Percentiles rank a stretch among this genome's conserved stretches.
Conservation (phyloP, 2,113 vertebrate genomes). For the Chinchilla lanigera region DNA sequence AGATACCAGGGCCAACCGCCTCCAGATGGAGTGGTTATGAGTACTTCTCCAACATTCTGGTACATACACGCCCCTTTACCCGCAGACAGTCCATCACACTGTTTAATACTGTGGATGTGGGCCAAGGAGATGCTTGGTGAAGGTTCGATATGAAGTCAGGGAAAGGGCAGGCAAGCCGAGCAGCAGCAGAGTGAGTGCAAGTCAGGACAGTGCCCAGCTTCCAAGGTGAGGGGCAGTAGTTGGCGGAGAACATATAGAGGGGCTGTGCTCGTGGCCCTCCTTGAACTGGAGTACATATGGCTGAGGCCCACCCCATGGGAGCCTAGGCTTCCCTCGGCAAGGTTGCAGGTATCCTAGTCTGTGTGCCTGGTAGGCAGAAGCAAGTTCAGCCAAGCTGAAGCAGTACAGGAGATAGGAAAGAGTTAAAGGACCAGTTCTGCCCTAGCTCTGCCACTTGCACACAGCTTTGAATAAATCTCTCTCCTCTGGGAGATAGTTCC, state of each 20-base stretch:
- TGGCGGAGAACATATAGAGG: background rate
- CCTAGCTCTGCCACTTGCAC: background rate
- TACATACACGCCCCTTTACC: background rate
- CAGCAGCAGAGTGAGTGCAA: background rate
- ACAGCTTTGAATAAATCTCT: background rate
- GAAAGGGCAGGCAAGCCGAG: background rate
- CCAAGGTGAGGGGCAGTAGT: background rate
- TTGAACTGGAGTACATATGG: background rate
- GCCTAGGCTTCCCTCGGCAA: background rate
- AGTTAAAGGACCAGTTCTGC: background rate
- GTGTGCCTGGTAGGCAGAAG: background rate
- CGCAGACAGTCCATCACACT: background rate
- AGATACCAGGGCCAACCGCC: background rate
- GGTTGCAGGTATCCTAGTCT: background rate
- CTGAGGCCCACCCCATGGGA: background rate
- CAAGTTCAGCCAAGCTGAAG: background rate
- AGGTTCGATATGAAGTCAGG: constrained; percentile 37
- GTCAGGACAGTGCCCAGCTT: background rate
- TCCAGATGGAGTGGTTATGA: background rate
- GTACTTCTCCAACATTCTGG: background rate
- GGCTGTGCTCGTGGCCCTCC: background rate
- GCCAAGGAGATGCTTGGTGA: background rate
- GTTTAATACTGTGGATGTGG: background rate
- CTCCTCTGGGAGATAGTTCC: background rate
- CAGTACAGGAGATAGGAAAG: background rate